These are phyloP conservation scores for Eledone cirrhosa DNA, from an alignment of 2,888 invertebrate species.

Conservation along the genomic window DNA sequence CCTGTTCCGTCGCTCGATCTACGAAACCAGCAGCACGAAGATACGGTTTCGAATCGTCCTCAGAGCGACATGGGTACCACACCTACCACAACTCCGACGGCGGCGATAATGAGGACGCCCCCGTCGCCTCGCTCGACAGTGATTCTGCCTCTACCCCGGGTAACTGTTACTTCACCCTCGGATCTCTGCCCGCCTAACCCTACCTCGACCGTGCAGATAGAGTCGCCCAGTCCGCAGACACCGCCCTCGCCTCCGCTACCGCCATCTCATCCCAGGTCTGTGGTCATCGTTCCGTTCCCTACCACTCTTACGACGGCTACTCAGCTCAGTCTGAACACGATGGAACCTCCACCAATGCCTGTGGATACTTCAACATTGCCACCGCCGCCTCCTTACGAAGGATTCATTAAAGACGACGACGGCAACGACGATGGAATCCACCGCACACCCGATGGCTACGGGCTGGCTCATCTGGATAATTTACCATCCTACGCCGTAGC, in stretches of 20 bases:
- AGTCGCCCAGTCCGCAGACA: neutral
- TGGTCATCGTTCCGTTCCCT: conserved; percentile 9
- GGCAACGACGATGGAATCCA: neutral
- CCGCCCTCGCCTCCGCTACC: conserved; percentile 1
- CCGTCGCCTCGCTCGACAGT: conserved; percentile 10
- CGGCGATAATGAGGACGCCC: conserved; percentile 23
- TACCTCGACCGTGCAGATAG: neutral
- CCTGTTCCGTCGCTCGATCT: too few species aligned
- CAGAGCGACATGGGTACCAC: neutral
- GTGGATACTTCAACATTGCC: neutral
- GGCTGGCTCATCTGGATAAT: conserved; percentile 35
- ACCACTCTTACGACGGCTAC: neutral
- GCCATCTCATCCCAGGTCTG: neutral
- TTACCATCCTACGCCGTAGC: conserved; percentile 87
- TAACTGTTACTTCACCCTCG: conserved; percentile 19
- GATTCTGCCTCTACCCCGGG: conserved; percentile 14
- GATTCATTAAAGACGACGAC: conserved; percentile 7
- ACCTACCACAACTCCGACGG: conserved; percentile 12
- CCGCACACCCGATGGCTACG: neutral
- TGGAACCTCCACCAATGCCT: neutral
- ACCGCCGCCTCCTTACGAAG: conserved; percentile 12
- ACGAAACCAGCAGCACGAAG: too few species aligned
- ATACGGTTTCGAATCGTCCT: too few species aligned
- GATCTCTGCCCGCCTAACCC: conserved; percentile 1
- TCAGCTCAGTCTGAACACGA: neutral